Base-by-base conservation (phyloP, 2,888 invertebrate genomes). In the Autographa gamma region DNA sequence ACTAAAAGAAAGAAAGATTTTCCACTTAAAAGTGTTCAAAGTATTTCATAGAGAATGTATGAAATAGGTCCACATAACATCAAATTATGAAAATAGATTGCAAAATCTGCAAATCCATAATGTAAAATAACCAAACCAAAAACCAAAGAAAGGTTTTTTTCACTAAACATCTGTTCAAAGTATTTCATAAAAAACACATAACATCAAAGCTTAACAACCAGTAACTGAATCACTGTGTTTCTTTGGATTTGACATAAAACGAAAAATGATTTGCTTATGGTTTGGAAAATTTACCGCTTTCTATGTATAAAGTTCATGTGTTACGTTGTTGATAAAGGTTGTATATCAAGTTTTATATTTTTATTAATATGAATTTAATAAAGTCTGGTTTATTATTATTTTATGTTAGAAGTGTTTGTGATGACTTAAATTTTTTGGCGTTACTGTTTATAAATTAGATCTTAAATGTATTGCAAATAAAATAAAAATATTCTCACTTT, bases 201-300 rank as follows among this genome's bases (percentile, higher is more conserved):
- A n/a, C 83, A 66, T 67, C 60, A 66, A 69, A 66, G 64, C 60
- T 61, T 73, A 63, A 65, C 69, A 58, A 72, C 63, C 64, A 76
- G 71, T 78, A 72, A 65, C 16, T 13, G 54, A 74, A 81, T 78
- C 79, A 77, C 69, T 82, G 75, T 76, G n/a, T 79, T 76, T 77
- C 72, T 77, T 77, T 71, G 66, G 77, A 84, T 81, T 77, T 73
- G 66, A 66, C 76, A 81, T 85, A 86, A 83, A 81, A 82, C 64
- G 66, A 79, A 82, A 76, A 77, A 80, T 76, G 70, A 77, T 77
- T 74, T 73, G 79, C 74, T 79, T 77, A 72, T 60, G 62, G 61
- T 66, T 60, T 43, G 64, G 64, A 65, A 70, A 75, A 79, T 65
- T 60, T 34, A 3, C 31, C 54, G 25, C 41, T 38, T 54, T 70